phyloP scores from a whole-genome alignment of 1,140 invertebrate species.

The Ericerus pela region DNA sequence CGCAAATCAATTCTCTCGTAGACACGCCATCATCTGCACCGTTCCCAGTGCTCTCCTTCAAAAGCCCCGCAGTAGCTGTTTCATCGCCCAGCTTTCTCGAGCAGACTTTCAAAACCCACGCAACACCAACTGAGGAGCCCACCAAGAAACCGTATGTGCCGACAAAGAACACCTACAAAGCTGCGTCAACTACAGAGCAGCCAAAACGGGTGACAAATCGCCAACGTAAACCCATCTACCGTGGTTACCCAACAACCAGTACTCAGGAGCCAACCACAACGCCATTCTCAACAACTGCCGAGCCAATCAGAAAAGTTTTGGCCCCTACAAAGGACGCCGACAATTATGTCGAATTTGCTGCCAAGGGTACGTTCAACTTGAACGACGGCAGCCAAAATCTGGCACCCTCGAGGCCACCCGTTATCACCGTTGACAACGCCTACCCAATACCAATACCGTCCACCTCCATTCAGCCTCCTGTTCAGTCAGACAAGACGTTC shows the following conservation, averaged over 20 bases:
- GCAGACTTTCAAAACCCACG: constrained; percentile 4
- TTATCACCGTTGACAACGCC: constrained; percentile 12
- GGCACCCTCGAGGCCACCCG: too few relatives aligned
- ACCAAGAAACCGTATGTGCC: constrained; percentile 9
- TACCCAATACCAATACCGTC: too few relatives aligned
- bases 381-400: too few relatives aligned
- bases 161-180: constrained; percentile 4
- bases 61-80: background rate
- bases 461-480: too few relatives aligned
- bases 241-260: constrained; percentile 16
- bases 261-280: constrained; percentile 13
- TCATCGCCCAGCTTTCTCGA: too few relatives aligned
- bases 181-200: background rate
- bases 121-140: constrained; percentile 7
- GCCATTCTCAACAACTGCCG: constrained; percentile 1
- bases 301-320: too few relatives aligned
- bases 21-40: background rate
- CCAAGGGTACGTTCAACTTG: constrained; percentile 5
- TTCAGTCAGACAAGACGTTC: too few relatives aligned
- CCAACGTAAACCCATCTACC: constrained; percentile 19
- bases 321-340: background rate
- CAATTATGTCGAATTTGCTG: background rate
- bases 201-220: constrained; percentile 12
- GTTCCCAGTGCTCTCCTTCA: background rate
- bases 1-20: constrained; percentile 13